phyloP scores from a whole-genome alignment of 2,888 invertebrate species.

The Diarsia rubi region DNA sequence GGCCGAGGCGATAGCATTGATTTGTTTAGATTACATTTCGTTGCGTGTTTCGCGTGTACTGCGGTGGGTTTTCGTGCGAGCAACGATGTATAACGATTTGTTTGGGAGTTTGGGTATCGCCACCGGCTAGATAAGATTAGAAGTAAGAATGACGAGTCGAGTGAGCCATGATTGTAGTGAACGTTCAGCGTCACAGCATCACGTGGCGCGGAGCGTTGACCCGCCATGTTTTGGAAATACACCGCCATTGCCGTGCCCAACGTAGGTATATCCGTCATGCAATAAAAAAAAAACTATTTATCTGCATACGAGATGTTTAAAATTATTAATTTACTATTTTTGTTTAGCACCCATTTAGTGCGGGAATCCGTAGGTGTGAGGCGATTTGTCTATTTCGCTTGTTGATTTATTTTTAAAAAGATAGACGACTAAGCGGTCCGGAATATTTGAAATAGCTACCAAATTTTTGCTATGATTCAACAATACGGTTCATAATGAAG shows the following conservation, averaged over 20 bases:
- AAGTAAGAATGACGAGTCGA: slow-evolving; percentile 76
- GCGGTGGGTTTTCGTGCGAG: slow-evolving; percentile 54
- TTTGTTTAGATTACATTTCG: slow-evolving; percentile 66
- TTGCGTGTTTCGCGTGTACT: slow-evolving; percentile 41
- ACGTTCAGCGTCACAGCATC: slow-evolving; percentile 82
- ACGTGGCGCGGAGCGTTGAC: slow-evolving; percentile 87
- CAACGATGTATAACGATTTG: slow-evolving; percentile 71
- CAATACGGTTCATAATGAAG: slow-evolving; percentile 30
- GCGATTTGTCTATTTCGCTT: slow-evolving; percentile 72
- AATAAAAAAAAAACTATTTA: slow-evolving; percentile 76
- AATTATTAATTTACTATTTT: slow-evolving; percentile 74
- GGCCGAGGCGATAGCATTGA: slow-evolving; percentile 32
- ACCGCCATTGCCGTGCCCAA: slow-evolving; percentile 71
- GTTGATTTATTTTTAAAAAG: slow-evolving; percentile 68
- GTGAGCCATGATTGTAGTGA: slow-evolving; percentile 74
- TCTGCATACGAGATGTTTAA: slow-evolving; percentile 70
- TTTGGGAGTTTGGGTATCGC: slow-evolving; percentile 57
- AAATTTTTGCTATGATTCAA: slow-evolving; percentile 51
- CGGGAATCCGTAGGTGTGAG: slow-evolving; percentile 70
- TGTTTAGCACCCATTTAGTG: slow-evolving; percentile 73
- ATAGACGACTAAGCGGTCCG: slow-evolving; percentile 35
- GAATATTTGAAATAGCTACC: slow-evolving; percentile 57
- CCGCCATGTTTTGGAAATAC: slow-evolving; percentile 88
- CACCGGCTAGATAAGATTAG: slow-evolving; percentile 78
- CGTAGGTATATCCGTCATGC: slow-evolving; percentile 73